Base-by-base conservation (phyloP, 2,888 invertebrate genomes). In the Drosophila tanythrix region DNA sequence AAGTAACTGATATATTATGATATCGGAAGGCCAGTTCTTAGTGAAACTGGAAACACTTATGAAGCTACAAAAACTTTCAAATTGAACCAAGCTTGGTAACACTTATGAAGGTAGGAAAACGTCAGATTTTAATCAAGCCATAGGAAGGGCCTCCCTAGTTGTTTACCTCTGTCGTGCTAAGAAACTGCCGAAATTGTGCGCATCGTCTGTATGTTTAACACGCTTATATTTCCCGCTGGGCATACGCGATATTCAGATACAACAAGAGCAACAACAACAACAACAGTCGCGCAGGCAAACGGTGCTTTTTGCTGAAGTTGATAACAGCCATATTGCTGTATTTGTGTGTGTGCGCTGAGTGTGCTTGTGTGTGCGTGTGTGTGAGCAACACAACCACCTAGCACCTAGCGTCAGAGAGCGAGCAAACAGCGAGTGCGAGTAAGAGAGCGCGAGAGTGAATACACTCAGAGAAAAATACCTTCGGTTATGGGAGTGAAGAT, bases 221-320 rank as follows among this genome's bases (percentile, higher is more conserved):
- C 27, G 1, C n/a, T 29, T 1, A 21, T 5, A 8, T 61, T 70
- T 68, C 60, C 74, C 53, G 27, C 68, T 60, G 69, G 69, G 74
- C 10, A 7, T 15, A 10, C 38, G 66, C 64, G 60, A 36, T 61
- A 58, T 70, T 79, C 69, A 57, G 55, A 65, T 51, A 52, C 68
- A 52, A 21, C 55, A 62, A 52, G 62, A 57, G 46, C 56, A 63
- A 38, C 69, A 56, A 27, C 66, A 53, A 57, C 58, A 55, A 43
- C 59, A 50, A 52, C 40, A 55, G 62, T 31, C 50, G 69, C 64
- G 55, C 68, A 70, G 76, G 70, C 73, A 80, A 85, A 85, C 80
- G 77, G 77, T 76, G 83, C 78, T 89, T 89, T 84, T 78, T 74
- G 89, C 83, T 88, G 59, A 79, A 74, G 82, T 89, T 90, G 87